Percentiles rank a stretch among this genome's conserved stretches.
Conservation (phyloP, 2,888 invertebrate species). For the Ptychoptera contaminata region DNA sequence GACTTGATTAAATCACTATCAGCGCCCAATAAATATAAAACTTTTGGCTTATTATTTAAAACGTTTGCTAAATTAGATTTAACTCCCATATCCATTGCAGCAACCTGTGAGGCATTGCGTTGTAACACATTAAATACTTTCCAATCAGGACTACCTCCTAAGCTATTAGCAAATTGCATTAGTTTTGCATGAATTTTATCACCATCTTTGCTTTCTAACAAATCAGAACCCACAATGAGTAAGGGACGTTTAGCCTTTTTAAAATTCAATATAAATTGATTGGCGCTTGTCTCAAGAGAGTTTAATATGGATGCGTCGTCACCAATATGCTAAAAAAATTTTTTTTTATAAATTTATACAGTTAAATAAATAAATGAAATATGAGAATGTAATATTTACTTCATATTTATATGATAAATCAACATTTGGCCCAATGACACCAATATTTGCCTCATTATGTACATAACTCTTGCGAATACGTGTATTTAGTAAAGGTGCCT, state of each 20-base stretch:
- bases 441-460: conserved; percentile 82
- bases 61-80: conserved; percentile 48
- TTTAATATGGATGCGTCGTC: conserved; percentile 57
- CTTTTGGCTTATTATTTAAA: conserved; percentile 52
- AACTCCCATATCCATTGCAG: conserved; percentile 92
- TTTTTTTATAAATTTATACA: conserved; percentile 6
- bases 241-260: conserved; percentile 75
- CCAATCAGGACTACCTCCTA: conserved; percentile 41
- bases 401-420: conserved; percentile 88
- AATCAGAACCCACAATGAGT: conserved; percentile 80
- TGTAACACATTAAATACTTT: conserved; percentile 89
- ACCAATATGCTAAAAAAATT: conserved; percentile 56
- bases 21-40: conserved; percentile 86
- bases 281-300: conserved; percentile 53
- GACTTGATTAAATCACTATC: conserved; percentile 68
- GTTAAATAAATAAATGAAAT: background rate
- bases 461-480: conserved; percentile 88
- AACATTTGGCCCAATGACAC: conserved; percentile 75
- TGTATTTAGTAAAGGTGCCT: conserved; percentile 92
- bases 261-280: conserved; percentile 53
- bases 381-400: conserved; percentile 26
- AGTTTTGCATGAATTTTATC: conserved; percentile 58
- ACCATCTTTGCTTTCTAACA: conserved; percentile 64
- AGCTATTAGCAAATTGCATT: conserved; percentile 49
- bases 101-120: conserved; percentile 81